Percentiles rank a stretch among this genome's conserved stretches.
phyloP scores from a whole-genome alignment of 2,797 vertebrate genomes.

The Falco concolor region DNA sequence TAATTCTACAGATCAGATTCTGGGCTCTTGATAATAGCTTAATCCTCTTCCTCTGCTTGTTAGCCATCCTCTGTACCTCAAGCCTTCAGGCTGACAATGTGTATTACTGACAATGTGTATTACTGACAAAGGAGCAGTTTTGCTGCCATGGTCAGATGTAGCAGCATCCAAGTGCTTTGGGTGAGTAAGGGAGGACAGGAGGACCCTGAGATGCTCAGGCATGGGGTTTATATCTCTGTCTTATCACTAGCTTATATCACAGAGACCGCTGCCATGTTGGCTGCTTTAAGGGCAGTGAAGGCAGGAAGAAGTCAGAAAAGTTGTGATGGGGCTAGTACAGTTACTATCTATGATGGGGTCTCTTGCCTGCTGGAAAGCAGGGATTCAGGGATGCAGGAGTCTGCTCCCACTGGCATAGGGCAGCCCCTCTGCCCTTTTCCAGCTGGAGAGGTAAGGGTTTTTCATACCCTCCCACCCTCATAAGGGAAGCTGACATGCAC shows the following conservation, averaged over 20 bases:
- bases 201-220: not conserved
- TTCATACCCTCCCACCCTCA: not conserved
- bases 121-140: not conserved
- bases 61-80: not conserved
- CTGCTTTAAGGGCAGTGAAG: not conserved
- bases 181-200: not conserved
- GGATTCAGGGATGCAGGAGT: not conserved
- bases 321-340: not conserved
- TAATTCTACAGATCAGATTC: not conserved
- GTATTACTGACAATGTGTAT: accelerated
- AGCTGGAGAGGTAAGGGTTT: not conserved
- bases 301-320: not conserved
- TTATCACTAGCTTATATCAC: not conserved
- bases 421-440: not conserved
- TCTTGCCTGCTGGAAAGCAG: not conserved
- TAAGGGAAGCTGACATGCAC: not conserved
- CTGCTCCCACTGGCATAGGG: accelerated
- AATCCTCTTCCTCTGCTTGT: not conserved
- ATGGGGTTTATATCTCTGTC: not conserved
- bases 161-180: not conserved
- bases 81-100: not conserved
- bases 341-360: accelerated
- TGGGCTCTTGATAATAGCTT: not conserved
- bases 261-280: not conserved
- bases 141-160: accelerated